These are phyloP conservation scores for Chelonia mydas DNA, from an alignment of 2,797 vertebrate species.

Conservation along the genomic window DNA sequence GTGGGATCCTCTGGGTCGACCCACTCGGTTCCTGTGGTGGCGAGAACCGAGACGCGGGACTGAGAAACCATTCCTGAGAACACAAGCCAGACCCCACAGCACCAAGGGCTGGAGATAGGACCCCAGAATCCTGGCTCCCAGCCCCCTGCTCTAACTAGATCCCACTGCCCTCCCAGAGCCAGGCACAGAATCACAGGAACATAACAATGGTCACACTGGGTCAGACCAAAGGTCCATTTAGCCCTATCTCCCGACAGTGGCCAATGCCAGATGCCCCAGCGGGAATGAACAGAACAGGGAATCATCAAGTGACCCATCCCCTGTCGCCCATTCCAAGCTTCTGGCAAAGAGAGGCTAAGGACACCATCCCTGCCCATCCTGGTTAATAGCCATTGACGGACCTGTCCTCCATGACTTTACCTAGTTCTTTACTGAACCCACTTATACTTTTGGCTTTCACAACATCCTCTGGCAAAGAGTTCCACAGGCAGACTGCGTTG, in stretches of 20 bases:
- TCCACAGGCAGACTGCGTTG: background rate
- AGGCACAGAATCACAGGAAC: background rate
- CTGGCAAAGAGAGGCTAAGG: no score
- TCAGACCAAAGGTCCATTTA: background rate
- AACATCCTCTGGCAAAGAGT: background rate
- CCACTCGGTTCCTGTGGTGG: slow-evolving; percentile 87
- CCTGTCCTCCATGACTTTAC: background rate
- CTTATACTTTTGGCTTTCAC: background rate
- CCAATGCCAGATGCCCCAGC: background rate
- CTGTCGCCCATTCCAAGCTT: background rate
- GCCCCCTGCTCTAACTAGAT: background rate
- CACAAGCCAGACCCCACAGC: background rate
- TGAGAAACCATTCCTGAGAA: accelerated
- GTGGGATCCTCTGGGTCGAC: slow-evolving; percentile 93
- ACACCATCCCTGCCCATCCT: no score
- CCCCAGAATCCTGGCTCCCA: background rate
- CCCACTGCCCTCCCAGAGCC: background rate
- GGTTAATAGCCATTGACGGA: background rate
- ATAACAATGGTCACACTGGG: background rate
- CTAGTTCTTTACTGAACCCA: background rate
- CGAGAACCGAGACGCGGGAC: background rate
- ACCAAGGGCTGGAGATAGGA: background rate
- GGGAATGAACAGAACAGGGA: background rate
- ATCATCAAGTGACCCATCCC: background rate
- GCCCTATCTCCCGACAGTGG: background rate